Evolutionary conservation across 2,797 vertebrate species (phyloP).

Genomic region (Atherinosoma microstoma): DNA sequence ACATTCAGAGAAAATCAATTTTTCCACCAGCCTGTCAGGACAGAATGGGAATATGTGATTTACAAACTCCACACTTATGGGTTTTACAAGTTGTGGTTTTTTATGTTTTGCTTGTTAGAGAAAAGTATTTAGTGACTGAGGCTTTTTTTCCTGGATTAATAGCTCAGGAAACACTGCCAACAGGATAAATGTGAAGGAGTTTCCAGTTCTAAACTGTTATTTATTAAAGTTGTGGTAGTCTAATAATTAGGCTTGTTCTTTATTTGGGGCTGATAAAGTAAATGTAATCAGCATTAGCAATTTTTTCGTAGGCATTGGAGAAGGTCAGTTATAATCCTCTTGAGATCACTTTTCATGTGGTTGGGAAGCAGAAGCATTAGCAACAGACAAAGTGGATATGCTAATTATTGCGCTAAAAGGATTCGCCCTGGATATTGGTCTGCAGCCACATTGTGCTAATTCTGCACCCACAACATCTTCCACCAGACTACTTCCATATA

Average conservation of each 20-base stretch:
- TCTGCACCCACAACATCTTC: not conserved
- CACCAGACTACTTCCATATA: not conserved
- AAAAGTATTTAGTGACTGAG: not conserved
- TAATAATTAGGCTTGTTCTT: not conserved
- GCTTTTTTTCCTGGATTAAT: not conserved
- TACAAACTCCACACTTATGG: not conserved
- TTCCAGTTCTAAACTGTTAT: not conserved
- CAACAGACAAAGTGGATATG: not conserved
- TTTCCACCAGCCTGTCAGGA: not conserved
- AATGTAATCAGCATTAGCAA: slow-evolving; percentile 3
- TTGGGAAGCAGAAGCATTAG: not conserved
- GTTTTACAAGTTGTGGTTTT: not conserved
- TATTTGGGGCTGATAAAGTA: not conserved
- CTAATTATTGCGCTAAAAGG: not conserved
- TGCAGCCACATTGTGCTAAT: too few relatives aligned
- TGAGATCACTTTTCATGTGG: not conserved
- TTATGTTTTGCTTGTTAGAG: not conserved
- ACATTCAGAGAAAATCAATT: too few relatives aligned
- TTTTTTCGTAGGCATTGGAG: not conserved
- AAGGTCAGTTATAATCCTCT: slow-evolving; percentile 10
- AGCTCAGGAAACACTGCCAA: not conserved
- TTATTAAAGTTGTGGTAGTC: not conserved
- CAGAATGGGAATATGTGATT: not conserved
- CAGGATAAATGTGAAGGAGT: not conserved
- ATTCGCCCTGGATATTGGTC: not conserved